These are phyloP conservation scores for Poeciliopsis gracilis DNA, from an alignment of 2,797 vertebrate species.

Conservation along the genomic window DNA sequence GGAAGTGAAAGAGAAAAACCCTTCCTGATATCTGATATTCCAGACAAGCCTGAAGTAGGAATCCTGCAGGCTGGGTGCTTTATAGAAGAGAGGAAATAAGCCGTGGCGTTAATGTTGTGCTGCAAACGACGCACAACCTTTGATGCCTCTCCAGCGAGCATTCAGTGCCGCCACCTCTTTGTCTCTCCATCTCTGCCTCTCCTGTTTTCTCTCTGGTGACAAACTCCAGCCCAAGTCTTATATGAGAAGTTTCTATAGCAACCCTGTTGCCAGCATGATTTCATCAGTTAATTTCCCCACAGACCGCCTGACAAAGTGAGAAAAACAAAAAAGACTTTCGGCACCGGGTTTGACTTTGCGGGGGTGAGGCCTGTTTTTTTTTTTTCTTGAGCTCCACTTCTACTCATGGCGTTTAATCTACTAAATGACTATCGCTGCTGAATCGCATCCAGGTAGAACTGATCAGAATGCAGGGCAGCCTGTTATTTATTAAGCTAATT, in stretches of 20 bases:
- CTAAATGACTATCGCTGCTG: constrained; percentile 35
- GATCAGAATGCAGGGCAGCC: constrained; percentile 3
- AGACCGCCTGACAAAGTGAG: constrained; percentile 63
- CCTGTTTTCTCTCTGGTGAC: constrained; percentile 55
- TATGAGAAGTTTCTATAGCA: constrained; percentile 79
- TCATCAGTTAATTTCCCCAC: constrained; percentile 77
- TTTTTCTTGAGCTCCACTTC: constrained; percentile 19
- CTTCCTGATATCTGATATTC: constrained; percentile 11
- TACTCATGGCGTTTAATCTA: constrained; percentile 41
- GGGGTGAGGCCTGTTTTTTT: constrained; percentile 44
- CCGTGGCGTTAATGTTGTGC: constrained; percentile 52
- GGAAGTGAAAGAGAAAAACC: constrained; percentile 17
- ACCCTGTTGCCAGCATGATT: constrained; percentile 68
- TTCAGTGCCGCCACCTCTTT: constrained; percentile 52
- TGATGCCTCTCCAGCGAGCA: constrained; percentile 61
- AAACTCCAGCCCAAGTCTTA: constrained; percentile 68
- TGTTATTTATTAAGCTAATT: constrained; percentile 23
- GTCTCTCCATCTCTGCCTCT: constrained; percentile 23
- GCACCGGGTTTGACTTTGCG: constrained; percentile 59
- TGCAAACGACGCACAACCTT: constrained; percentile 62
- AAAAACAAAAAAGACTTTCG: constrained; percentile 55
- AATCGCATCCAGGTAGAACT: constrained; percentile 27
- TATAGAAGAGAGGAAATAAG: constrained; percentile 49
- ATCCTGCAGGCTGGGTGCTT: constrained; percentile 16
- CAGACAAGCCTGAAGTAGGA: constrained; percentile 20